Percentiles rank a stretch among this genome's conserved stretches.
These are phyloP conservation scores for Plecturocebus donacophilus DNA, from an alignment of 2,113 vertebrate species.

Conservation along the genomic window DNA sequence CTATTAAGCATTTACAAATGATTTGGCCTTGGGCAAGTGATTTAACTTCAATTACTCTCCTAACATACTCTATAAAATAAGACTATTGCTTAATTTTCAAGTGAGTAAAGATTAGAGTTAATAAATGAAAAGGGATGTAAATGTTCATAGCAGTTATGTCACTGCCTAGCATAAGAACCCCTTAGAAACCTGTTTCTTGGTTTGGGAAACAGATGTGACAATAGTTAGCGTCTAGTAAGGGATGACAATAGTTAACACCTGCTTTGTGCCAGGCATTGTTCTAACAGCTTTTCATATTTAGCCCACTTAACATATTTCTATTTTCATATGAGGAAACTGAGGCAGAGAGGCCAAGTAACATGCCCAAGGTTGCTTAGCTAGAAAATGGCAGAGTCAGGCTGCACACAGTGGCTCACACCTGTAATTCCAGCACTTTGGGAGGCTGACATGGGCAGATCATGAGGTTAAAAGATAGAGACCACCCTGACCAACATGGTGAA, in stretches of 20 bases:
- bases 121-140: not conserved
- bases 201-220: not conserved
- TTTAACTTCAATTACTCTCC: not conserved
- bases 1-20: not conserved
- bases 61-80: not conserved
- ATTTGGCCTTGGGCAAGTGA: not conserved
- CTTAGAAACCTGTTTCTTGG: not conserved
- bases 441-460: too few species aligned
- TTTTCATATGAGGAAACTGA: not conserved
- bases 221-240: not conserved
- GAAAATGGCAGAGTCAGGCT: not conserved
- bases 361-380: not conserved
- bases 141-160: not conserved
- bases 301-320: not conserved
- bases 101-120: not conserved
- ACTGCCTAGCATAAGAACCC: not conserved
- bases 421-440: too few species aligned
- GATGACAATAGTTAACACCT: not conserved
- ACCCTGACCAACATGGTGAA: too few species aligned
- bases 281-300: not conserved
- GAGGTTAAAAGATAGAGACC: too few species aligned
- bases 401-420: too few species aligned
- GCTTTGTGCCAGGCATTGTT: not conserved
- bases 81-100: not conserved
- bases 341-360: not conserved